phyloP scores from a whole-genome alignment of 2,113 vertebrate species.

The Sebastes schlegelii region DNA sequence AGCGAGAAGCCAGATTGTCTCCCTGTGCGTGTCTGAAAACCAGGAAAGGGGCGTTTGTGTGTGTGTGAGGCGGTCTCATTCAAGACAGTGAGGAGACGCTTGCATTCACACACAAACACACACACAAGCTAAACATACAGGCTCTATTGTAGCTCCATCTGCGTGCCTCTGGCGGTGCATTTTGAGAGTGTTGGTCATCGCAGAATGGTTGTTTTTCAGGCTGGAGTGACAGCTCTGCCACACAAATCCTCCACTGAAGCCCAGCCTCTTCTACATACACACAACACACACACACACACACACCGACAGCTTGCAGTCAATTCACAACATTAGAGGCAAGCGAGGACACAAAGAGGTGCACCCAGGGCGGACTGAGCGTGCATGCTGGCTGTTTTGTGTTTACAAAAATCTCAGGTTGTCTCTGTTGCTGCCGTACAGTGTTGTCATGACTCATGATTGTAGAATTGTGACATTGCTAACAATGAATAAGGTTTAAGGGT shows the following conservation, averaged over 20 bases:
- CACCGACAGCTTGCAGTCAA: conserved; percentile 19
- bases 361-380: background rate
- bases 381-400: conserved; percentile 13
- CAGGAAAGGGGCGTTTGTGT: conserved; percentile 47
- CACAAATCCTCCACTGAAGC: background rate
- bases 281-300: background rate
- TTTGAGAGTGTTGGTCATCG: conserved; percentile 57
- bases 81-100: conserved; percentile 17
- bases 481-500: background rate
- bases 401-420: conserved; percentile 16
- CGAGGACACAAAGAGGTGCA: conserved; percentile 26
- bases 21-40: conserved; percentile 52
- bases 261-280: background rate
- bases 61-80: conserved; percentile 37
- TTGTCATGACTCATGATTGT: background rate
- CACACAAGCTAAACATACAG: conserved; percentile 28
- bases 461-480: background rate
- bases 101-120: conserved; percentile 31
- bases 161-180: conserved; percentile 44
- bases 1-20: conserved; percentile 75
- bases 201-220: conserved; percentile 43
- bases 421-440: background rate
- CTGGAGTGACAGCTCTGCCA: conserved; percentile 40
- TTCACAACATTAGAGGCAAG: conserved; percentile 37
- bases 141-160: conserved; percentile 64